Evolutionary conservation across 2,888 invertebrate genomes (phyloP).

Genomic region (Dexiosoma caninum): DNA sequence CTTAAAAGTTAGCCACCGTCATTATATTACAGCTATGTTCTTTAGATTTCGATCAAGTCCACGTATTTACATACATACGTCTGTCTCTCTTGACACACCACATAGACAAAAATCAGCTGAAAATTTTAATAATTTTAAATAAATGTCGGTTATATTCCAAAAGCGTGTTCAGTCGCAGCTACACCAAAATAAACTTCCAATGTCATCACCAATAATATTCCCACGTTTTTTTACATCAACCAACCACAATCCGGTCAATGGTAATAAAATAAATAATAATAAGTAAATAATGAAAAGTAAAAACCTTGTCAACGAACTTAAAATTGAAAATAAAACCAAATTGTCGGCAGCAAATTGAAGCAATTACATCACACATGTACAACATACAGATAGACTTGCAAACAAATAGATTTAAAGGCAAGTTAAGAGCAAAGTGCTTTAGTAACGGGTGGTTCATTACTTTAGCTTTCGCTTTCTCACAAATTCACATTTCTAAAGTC

Average conservation of each 20-base stretch:
- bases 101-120: not conserved
- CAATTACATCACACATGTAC: constrained; percentile 14
- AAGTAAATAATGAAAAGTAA: constrained; percentile 38
- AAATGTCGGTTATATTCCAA: not conserved
- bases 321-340: constrained; percentile 47
- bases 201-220: constrained; percentile 39
- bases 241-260: constrained; percentile 40
- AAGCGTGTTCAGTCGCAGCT: not conserved
- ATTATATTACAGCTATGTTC: not conserved
- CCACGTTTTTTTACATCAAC: constrained; percentile 43
- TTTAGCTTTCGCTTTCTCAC: too few relatives aligned
- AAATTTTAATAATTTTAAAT: not conserved
- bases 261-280: constrained; percentile 37
- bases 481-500: too few relatives aligned
- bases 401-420: not conserved
- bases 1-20: not conserved
- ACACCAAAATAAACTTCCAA: not conserved
- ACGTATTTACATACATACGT: not conserved
- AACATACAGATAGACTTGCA: not conserved
- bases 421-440: too few relatives aligned
- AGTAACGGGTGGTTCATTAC: too few relatives aligned
- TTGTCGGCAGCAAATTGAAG: not conserved
- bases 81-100: too few relatives aligned
- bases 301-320: constrained; percentile 41
- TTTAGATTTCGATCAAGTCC: not conserved